A percentile compares a stretch with the other conserved stretches of the same genome.
Evolutionary conservation across 2,797 vertebrate genomes (phyloP).

Genomic region (Prionace glauca): DNA sequence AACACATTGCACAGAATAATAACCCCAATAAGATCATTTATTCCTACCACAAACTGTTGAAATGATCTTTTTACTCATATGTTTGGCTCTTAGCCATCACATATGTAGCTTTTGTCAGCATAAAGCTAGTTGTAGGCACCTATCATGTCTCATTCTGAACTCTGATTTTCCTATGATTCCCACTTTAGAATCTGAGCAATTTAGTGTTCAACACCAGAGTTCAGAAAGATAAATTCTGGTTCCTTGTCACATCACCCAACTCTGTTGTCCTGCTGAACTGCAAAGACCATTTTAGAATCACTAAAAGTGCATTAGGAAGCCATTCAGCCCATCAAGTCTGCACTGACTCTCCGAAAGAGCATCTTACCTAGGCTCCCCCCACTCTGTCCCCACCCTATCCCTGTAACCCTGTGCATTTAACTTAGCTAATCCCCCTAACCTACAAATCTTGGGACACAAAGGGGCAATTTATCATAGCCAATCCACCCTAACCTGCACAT

Average conservation of each 20-base stretch:
- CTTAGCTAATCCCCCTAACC: too few relatives aligned
- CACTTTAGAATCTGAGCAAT: not conserved
- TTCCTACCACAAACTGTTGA: conserved; percentile 3
- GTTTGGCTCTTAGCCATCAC: not conserved
- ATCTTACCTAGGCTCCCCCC: too few relatives aligned
- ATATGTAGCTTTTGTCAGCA: not conserved
- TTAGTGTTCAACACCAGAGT: not conserved
- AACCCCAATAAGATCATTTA: not conserved
- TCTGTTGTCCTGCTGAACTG: not conserved
- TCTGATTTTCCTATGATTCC: not conserved
- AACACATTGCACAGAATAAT: not conserved
- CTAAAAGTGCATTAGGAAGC: too few relatives aligned
- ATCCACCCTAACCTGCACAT: too few relatives aligned
- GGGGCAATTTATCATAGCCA: too few relatives aligned
- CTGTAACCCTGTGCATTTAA: too few relatives aligned
- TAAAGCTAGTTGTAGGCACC: not conserved
- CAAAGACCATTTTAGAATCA: not conserved
- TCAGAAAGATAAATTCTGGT: not conserved
- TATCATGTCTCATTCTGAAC: not conserved
- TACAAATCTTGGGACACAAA: too few relatives aligned
- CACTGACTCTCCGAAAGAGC: too few relatives aligned
- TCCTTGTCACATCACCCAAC: not conserved
- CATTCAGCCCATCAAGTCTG: too few relatives aligned
- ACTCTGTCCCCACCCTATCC: too few relatives aligned
- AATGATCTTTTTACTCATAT: not conserved